Base-by-base conservation (phyloP, 2,797 vertebrate species). In the Lindbergichthys nudifrons region DNA sequence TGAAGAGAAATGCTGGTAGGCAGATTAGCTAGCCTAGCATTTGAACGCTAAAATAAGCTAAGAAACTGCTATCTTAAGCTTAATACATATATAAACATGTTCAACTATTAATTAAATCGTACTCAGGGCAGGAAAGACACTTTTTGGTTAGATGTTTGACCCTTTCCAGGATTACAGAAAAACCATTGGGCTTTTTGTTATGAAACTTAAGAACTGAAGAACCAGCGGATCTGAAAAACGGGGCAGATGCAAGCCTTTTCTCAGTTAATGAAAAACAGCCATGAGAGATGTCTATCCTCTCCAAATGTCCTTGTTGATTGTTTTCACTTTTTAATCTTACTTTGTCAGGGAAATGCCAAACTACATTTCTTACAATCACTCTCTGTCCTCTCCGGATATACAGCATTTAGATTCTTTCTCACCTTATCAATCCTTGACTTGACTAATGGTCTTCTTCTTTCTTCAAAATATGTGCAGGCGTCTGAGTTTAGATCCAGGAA, bases 401-500 rank as follows among this genome's bases (percentile, higher is more conserved):
- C 39, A 59, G 13, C 10, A 4, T n/a, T 23, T 3, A 2, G 4
- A 47, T 36, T 61, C 5, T 32, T 14, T 73, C 63, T 82, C 83
- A 99, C 98, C 97, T 98, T 99, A 90, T 99, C 98, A 83, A 99
- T 98, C 84, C 97, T 95, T 59, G 97, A 97, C 59, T 96, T 97
- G 83, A 92, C 85, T 0, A 96, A 94, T 0, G 97, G 96, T 66
- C 97, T 98, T 90, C 96, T 98, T 82, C 97, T 98, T 90, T 96
- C 97, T 82, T 96, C 97, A n/a, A 98, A 98, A 1, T 96, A 96
- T 0, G 96, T 94, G 42, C 92, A 93, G 59, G 92, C 94, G 0
- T 97, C 96, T 0, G 96, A 95, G 91, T 96, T 97, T 45, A 98
- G 92, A 70, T 96, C 96, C 8, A 99, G 93, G 83, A 99, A 99